phyloP scores from a whole-genome alignment of 23 tunicate genomes.

The Ascidia mentula region DNA sequence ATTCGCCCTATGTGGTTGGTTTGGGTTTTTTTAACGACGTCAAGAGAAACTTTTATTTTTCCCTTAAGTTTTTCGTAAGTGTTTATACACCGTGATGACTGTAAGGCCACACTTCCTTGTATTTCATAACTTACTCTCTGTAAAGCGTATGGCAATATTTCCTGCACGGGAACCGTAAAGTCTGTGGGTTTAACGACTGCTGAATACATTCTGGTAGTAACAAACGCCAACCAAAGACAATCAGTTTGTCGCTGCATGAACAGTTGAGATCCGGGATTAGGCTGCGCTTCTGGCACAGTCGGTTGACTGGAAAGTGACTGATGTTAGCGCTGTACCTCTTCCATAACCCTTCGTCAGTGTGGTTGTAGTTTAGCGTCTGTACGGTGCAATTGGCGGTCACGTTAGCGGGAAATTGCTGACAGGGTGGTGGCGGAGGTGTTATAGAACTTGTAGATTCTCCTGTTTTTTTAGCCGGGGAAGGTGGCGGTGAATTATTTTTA shows the following conservation, averaged over 20 bases:
- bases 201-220: not conserved
- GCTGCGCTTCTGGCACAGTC: not conserved
- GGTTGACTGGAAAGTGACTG: not conserved
- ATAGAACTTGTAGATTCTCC: not conserved
- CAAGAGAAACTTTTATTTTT: no score
- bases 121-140: not conserved
- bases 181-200: not conserved
- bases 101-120: no score
- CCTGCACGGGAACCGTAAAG: not conserved
- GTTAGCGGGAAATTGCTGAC: not conserved
- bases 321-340: not conserved
- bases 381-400: not conserved
- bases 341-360: not conserved
- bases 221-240: not conserved
- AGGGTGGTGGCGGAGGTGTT: not conserved
- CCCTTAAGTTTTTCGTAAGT: no score
- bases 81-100: no score
- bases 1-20: no score
- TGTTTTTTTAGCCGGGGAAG: not conserved
- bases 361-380: not conserved
- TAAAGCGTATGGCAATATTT: not conserved
- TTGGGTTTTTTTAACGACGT: no score
- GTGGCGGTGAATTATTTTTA: not conserved
- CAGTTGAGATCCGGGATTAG: not conserved
- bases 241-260: not conserved